Evolutionary conservation across 2,797 vertebrate species (phyloP), one percentile per base, ranked within the genome.

Genomic region (Threskiornis aethiopicus): DNA sequence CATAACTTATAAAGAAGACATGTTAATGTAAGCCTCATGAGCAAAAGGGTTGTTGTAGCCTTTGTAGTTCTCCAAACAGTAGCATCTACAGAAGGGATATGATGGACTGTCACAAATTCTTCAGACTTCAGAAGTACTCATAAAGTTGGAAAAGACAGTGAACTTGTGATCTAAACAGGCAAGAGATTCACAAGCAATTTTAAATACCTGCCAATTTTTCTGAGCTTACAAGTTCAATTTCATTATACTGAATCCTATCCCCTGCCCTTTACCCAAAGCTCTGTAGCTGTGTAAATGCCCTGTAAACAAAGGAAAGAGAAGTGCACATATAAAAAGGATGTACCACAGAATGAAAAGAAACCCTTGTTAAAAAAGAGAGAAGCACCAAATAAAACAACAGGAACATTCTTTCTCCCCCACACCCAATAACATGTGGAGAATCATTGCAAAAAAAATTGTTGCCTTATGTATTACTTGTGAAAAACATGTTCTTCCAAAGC

Each of bases 401-500:
- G 39, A 95, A 87, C 35, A 82, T 39, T 87, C 35, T 65, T 92
- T 90, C 62, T 89, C 41, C 24, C 29, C 49, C 75, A 91, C 10
- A 2, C 57, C 49, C 84, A 84, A 49, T 75, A 95, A 88, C 71
- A 93, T 65, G 82, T 75, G 72, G 69, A 49, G 82, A 81, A 88
- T 84, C 33, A 84, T 21, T 64, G 61, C 6, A 71, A 79, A 67
- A 84, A 66, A 93, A 67, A 41, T 13, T 1, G 28, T 14, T 90
- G 76, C 94, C 79, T 92, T 95, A 88, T 79, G 82, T 57, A 96
- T 88, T 95, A 75, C 82, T 94, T 95, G 89, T 69, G 57, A 97
- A 95, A 96, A 96, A 92, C 57, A 94, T 95, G 87, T 93, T 94
- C 92, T 94, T 92, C 76, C 51, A 89, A 92, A 96, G 64, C 86